Evolutionary conservation across 2,113 vertebrate species (phyloP).

Genomic region (Merops nubicus): DNA sequence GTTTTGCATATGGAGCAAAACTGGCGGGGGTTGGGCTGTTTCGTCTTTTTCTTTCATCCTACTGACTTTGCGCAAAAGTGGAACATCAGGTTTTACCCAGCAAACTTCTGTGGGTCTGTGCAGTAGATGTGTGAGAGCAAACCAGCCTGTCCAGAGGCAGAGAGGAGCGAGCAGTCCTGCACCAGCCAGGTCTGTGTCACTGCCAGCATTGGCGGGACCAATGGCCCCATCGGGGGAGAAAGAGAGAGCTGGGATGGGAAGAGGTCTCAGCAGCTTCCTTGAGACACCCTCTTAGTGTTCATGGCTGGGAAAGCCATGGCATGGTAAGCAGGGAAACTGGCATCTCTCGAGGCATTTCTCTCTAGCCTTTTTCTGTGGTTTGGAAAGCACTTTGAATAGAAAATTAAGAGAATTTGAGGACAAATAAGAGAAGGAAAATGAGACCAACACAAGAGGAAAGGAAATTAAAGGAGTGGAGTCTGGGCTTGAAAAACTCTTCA

Average conservation of each 20-base stretch:
- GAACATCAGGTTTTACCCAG: slow-evolving; percentile 1
- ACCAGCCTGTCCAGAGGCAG: not conserved
- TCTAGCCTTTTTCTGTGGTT: not conserved
- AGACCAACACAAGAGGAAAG: not conserved
- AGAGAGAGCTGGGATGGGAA: not conserved
- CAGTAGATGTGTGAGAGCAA: not conserved
- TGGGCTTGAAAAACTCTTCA: slow-evolving; percentile 21
- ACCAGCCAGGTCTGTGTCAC: accelerated
- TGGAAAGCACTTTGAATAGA: slow-evolving; percentile 42
- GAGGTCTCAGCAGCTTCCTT: not conserved
- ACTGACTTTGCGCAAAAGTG: slow-evolving; percentile 50
- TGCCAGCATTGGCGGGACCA: not conserved
- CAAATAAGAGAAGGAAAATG: not conserved
- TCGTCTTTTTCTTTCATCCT: not conserved
- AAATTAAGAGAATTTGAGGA: not conserved
- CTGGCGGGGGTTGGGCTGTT: not conserved
- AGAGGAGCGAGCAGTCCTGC: not conserved
- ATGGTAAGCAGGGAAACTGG: not conserved
- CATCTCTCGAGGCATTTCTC: not conserved
- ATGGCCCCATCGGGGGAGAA: accelerated
- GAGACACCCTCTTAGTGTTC: not conserved
- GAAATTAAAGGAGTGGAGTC: not conserved
- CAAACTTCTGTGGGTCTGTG: not conserved
- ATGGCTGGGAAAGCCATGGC: not conserved
- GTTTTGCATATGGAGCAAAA: slow-evolving; percentile 54